Evolutionary conservation across 2,113 vertebrate species (phyloP).

Genomic region (Pseudorasbora parva): DNA sequence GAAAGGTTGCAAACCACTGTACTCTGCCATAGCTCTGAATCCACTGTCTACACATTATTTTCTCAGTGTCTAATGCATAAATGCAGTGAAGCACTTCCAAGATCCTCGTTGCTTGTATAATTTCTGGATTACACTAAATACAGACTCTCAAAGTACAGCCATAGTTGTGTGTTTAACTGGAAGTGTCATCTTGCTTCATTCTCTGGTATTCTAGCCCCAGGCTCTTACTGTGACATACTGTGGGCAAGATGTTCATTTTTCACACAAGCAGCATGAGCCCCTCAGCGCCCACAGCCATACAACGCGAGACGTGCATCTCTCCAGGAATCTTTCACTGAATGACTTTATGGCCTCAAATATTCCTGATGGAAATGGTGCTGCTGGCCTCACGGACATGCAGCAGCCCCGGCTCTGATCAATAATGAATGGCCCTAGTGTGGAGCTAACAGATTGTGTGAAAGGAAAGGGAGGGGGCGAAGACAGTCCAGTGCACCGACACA

Average conservation of each 20-base stretch:
- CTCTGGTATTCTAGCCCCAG: slow-evolving; percentile 31
- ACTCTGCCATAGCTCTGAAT: background rate
- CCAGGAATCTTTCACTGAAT: slow-evolving; percentile 56
- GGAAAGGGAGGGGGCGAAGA: slow-evolving; percentile 42
- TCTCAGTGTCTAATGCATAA: background rate
- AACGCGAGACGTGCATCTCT: slow-evolving; percentile 51
- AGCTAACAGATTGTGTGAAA: slow-evolving; percentile 70
- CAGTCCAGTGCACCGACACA: slow-evolving; percentile 62
- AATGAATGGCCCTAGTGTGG: slow-evolving; percentile 74
- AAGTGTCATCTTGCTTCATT: slow-evolving; percentile 9
- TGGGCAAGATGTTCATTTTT: slow-evolving; percentile 64
- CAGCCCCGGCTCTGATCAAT: slow-evolving; percentile 68
- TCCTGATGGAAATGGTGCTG: slow-evolving; percentile 71
- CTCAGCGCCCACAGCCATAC: slow-evolving; percentile 63
- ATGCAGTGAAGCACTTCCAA: background rate
- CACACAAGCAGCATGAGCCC: slow-evolving; percentile 59
- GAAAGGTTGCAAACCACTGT: background rate
- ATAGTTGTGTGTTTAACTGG: slow-evolving; percentile 25
- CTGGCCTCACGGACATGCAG: slow-evolving; percentile 43
- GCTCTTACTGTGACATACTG: slow-evolving; percentile 42
- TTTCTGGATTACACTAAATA: slow-evolving; percentile 5
- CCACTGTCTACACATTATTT: background rate
- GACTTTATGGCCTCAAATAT: slow-evolving; percentile 70
- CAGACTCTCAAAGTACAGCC: background rate
- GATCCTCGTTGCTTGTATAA: background rate